phyloP scores from a whole-genome alignment of 2,888 invertebrate species.

The Heliconius hortense region DNA sequence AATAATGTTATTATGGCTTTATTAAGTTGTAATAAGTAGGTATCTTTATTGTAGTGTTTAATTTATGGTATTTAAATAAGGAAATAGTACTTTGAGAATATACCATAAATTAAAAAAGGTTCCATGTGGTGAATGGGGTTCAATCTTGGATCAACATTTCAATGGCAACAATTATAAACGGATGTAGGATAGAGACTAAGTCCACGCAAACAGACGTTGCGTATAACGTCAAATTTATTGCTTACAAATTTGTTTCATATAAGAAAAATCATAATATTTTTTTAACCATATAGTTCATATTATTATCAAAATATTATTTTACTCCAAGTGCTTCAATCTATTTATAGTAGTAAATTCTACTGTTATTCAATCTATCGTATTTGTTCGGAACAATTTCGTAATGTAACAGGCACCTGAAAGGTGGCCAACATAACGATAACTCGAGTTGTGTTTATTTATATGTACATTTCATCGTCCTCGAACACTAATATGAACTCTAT shows the following conservation, averaged over 20 bases:
- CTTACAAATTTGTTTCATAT: too few relatives aligned
- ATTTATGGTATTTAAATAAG: background rate
- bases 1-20: constrained; percentile 36
- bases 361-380: constrained; percentile 1
- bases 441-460: constrained; percentile 27
- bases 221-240: too few relatives aligned
- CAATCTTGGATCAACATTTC: too few relatives aligned
- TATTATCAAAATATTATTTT: background rate
- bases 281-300: background rate
- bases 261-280: too few relatives aligned
- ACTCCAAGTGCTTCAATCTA: background rate
- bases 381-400: constrained; percentile 9
- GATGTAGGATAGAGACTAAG: too few relatives aligned
- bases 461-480: constrained; percentile 25
- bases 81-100: background rate
- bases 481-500: constrained; percentile 38
- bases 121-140: too few relatives aligned
- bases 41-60: background rate
- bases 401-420: constrained; percentile 1
- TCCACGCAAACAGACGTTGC: too few relatives aligned
- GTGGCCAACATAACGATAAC: constrained; percentile 24
- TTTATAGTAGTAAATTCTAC: background rate
- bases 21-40: constrained; percentile 5
- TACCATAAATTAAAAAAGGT: too few relatives aligned
- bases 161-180: too few relatives aligned